phyloP scores from a whole-genome alignment of 2,888 invertebrate species.

The Apodemia duryi region DNA sequence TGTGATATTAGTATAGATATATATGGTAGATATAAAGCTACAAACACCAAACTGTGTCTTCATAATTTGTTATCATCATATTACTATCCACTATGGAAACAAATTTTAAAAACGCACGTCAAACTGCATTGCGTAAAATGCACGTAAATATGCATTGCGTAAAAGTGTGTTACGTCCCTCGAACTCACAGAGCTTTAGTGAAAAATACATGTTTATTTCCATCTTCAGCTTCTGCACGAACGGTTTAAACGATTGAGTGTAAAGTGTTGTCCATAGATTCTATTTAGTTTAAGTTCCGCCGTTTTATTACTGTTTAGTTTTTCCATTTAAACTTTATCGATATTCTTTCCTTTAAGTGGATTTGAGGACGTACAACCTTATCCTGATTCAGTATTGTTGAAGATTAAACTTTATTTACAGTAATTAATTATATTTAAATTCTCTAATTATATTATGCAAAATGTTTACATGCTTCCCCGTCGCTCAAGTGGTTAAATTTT shows the following conservation, averaged over 20 bases:
- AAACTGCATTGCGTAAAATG: too few species aligned
- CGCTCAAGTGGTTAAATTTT: too few species aligned
- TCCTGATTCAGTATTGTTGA: background rate
- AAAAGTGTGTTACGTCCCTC: conserved; percentile 16
- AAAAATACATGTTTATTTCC: conserved; percentile 26
- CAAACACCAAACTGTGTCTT: too few species aligned
- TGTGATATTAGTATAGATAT: too few species aligned
- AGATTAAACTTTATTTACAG: background rate
- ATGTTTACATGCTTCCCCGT: too few species aligned
- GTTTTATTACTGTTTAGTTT: conserved; percentile 6
- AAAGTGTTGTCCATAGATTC: conserved; percentile 12
- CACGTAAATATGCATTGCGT: background rate
- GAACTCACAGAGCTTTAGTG: conserved; percentile 14
- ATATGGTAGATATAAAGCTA: too few species aligned
- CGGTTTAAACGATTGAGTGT: conserved; percentile 20
- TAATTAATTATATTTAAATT: background rate
- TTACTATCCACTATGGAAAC: too few species aligned
- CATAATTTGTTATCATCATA: too few species aligned
- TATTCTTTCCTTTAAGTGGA: conserved; percentile 9
- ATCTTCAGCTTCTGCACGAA: conserved; percentile 22
- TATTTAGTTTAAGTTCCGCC: conserved; percentile 11
- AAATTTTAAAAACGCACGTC: too few species aligned
- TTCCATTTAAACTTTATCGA: conserved; percentile 8
- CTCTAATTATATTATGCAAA: too few species aligned
- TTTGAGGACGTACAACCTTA: background rate